phyloP scores from a whole-genome alignment of 2,888 invertebrate species.

The Busseola fusca region DNA sequence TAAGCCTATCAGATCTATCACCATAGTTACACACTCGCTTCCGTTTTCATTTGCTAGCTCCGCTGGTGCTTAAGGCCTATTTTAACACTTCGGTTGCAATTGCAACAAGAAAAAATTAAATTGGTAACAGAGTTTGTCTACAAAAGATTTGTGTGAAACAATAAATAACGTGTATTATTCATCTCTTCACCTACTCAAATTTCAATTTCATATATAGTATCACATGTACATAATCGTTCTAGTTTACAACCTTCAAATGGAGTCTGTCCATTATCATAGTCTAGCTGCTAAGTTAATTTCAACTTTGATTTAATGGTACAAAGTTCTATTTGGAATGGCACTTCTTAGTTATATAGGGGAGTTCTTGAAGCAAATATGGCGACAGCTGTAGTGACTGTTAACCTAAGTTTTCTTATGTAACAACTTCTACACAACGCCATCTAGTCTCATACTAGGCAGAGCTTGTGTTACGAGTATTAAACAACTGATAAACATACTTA shows the following conservation, averaged over 20 bases:
- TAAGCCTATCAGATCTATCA: not conserved
- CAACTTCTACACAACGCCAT: no score
- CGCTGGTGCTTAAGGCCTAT: not conserved
- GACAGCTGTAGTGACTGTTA: constrained; percentile 39
- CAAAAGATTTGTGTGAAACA: not conserved
- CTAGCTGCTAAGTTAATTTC: constrained; percentile 15
- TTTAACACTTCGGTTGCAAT: not conserved
- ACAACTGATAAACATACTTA: no score
- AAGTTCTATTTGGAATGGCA: constrained; percentile 17
- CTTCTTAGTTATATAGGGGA: not conserved
- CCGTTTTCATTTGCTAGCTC: no score
- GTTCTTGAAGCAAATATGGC: constrained; percentile 23
- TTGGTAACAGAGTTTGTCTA: not conserved
- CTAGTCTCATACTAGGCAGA: no score
- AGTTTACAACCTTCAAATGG: constrained; percentile 12
- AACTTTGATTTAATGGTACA: constrained; percentile 2
- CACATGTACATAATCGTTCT: constrained; percentile 15
- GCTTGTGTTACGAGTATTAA: no score
- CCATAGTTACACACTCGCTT: not conserved
- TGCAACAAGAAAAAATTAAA: not conserved
- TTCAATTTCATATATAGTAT: constrained; percentile 1
- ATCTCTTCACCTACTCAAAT: not conserved
- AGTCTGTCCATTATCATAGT: constrained; percentile 1
- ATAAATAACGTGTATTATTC: no score
- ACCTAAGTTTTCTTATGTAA: constrained; percentile 18